Evolutionary conservation across 2,113 vertebrate species (phyloP).

Genomic region (Chaenogobius annularis): DNA sequence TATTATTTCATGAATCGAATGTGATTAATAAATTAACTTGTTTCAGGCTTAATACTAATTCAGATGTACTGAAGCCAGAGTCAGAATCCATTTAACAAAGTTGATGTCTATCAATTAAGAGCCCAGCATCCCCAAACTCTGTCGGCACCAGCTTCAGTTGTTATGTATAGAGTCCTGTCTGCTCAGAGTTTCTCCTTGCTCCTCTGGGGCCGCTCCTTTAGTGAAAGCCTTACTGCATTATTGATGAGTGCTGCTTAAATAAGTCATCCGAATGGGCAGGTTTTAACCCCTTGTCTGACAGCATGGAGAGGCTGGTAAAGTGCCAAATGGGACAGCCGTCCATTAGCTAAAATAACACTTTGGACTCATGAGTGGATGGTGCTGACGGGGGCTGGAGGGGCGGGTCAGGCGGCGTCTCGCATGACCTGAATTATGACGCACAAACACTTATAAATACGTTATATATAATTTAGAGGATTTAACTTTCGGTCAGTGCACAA

Average conservation of each 20-base stretch:
- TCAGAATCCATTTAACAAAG: slow-evolving; percentile 2
- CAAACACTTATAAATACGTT: neutral
- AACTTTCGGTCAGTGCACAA: neutral
- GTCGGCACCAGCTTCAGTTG: slow-evolving; percentile 2
- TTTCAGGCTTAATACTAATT: neutral
- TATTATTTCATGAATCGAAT: no score
- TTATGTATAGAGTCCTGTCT: slow-evolving; percentile 64
- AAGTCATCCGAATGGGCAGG: slow-evolving; percentile 59
- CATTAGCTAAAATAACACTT: slow-evolving; percentile 65
- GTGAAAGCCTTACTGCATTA: slow-evolving; percentile 71
- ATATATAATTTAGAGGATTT: neutral
- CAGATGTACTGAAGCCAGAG: slow-evolving; percentile 16
- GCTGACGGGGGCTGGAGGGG: slow-evolving; percentile 45
- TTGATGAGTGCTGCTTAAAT: slow-evolving; percentile 71
- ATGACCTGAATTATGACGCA: neutral
- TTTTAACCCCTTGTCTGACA: slow-evolving; percentile 62
- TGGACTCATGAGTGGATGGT: slow-evolving; percentile 37
- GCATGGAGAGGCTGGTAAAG: slow-evolving; percentile 33
- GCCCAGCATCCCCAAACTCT: slow-evolving; percentile 36
- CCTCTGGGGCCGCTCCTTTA: slow-evolving; percentile 54
- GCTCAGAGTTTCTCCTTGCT: slow-evolving; percentile 39
- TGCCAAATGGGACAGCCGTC: slow-evolving; percentile 35
- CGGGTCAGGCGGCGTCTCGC: slow-evolving; percentile 12
- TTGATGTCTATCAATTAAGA: slow-evolving; percentile 18
- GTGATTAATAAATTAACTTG: no score